Evolutionary conservation across 2,797 vertebrate species (phyloP), one percentile per base, ranked within the genome.

Genomic region (Takifugu ocellatus): DNA sequence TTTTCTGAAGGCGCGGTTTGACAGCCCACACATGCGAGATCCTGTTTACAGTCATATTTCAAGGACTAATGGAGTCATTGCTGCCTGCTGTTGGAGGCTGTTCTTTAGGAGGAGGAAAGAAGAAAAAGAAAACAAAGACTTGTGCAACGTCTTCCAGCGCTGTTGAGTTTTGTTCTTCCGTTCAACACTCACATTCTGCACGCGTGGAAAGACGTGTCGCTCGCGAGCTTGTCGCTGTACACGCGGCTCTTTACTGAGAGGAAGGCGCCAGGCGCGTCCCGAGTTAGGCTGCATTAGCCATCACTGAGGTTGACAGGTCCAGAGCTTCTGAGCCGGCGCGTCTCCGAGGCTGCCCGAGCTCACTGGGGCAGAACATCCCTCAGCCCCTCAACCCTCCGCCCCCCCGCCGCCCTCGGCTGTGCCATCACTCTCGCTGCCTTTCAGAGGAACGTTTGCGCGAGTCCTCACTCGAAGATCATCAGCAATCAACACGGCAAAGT

Each of bases 401-500:
- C 69, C n/a, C n/a, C 52, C 24, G 74, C 64, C 76, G 71, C 70
- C 66, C 65, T 60, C 63, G 65, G 71, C 52, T 59, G 77, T 70
- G 39, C 70, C 68, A 76, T 75, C 59, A 59, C 60, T 70, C 67
- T 70, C 59, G 11, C 60, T 68, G 63, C 69, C 51, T 79, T 89
- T 84, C 76, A 75, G 78, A 72, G 67, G 50, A 80, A 75, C 75
- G 67, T 84, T 84, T 75, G 74, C 75, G 64, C 49, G 74, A 86
- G 61, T 80, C 72, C 61, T 79, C 77, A 75, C 87, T 86, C 76
- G 69, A 74, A 82, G 78, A 86, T 86, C 82, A 78, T 72, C 72
- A 50, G 81, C 77, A 83, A 82, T 87, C 78, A 84, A 81, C 83
- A 64, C 77, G 56, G 53, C 68, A 47, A 78, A 85, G 81, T 86